phyloP scores from a whole-genome alignment of 2,113 vertebrate species.

The Regulus satrapa region DNA sequence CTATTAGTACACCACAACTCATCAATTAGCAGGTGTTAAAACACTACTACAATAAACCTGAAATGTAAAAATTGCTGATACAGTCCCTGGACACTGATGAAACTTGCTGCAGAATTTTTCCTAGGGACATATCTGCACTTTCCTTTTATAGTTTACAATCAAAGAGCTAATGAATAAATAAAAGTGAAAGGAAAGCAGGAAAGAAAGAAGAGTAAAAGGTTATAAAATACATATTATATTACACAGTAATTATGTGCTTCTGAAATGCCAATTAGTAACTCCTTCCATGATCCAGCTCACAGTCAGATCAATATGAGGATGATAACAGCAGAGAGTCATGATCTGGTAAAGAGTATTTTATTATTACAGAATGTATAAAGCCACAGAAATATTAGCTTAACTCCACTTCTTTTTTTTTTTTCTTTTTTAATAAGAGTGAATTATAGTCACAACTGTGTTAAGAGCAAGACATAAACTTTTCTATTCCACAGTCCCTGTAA shows the following conservation, averaged over 20 bases:
- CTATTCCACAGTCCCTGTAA: neutral
- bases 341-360: neutral
- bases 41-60: neutral
- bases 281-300: neutral
- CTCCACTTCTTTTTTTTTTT: neutral
- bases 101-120: neutral
- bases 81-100: neutral
- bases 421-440: neutral
- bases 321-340: neutral
- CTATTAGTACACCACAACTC: neutral
- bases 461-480: neutral
- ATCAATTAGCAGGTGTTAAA: neutral
- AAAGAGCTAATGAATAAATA: constrained; percentile 65
- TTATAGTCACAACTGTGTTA: neutral
- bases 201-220: constrained; percentile 24
- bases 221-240: constrained; percentile 40
- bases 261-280: constrained; percentile 47
- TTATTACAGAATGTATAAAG: neutral
- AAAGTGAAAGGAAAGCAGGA: constrained; percentile 25
- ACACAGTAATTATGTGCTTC: constrained; percentile 35
- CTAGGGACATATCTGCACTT: neutral
- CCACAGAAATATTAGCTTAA: neutral
- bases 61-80: neutral
- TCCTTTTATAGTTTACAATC: constrained; percentile 14
- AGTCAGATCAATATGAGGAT: constrained; percentile 33